A percentile compares a stretch with the other conserved stretches of the same genome.
Conservation (phyloP, 2,113 vertebrate species). For the Sorex araneus region DNA sequence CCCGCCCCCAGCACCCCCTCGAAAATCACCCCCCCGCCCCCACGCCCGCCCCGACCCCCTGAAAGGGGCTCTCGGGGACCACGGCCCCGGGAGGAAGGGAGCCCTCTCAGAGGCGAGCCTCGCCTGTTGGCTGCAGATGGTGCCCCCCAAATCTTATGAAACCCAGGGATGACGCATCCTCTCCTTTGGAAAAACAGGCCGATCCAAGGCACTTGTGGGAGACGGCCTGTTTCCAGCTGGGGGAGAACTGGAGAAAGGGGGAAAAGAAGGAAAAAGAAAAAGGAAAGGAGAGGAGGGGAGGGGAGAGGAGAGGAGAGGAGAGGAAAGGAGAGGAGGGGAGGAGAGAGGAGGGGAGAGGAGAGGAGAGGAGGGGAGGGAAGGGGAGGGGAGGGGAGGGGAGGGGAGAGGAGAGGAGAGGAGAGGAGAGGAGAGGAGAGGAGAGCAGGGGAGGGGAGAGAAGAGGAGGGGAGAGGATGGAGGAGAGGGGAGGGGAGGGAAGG, state of each 20-base stretch:
- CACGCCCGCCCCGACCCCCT: neutral
- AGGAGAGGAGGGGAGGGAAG: fast-evolving
- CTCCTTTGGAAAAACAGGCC: neutral
- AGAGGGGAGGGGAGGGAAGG: fast-evolving
- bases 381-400: too few relatives aligned
- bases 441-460: fast-evolving
- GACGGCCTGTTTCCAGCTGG: neutral
- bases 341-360: too few relatives aligned
- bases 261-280: neutral
- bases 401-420: neutral
- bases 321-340: neutral
- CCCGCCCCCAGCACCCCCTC: too few relatives aligned
- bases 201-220: neutral
- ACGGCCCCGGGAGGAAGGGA: neutral
- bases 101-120: fast-evolving
- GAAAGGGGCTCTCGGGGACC: neutral
- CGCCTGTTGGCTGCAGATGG: neutral
- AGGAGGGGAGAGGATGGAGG: neutral
- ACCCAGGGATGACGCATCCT: neutral
- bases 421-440: neutral
- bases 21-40: neutral
- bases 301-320: fast-evolving
- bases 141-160: neutral
- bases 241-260: neutral
- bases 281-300: neutral